Evolutionary conservation across 37 sponge, comb jelly and placozoan species (phyloP).

Genomic region (Cliona cf. orientalis): DNA sequence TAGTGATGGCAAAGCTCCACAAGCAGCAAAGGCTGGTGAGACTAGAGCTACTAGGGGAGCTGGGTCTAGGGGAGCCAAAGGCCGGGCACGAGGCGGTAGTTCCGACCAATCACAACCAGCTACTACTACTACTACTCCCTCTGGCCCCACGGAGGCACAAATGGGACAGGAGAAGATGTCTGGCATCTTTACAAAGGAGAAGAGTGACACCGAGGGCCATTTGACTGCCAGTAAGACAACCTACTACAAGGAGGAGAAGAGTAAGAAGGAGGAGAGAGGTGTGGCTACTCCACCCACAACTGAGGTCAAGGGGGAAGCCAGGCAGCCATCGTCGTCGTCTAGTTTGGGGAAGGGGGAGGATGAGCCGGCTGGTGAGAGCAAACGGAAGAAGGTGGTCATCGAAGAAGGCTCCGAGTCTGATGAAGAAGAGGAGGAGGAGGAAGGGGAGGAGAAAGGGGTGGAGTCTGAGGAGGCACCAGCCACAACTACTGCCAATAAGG

Average conservation of each 20-base stretch:
- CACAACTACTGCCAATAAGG: too few relatives aligned
- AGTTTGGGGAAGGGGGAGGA: neutral
- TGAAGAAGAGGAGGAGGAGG: slow-evolving; percentile 4
- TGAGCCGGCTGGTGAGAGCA: neutral
- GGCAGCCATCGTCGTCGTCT: neutral
- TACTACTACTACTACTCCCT: too few relatives aligned
- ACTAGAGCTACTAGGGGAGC: too few relatives aligned
- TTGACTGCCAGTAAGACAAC: slow-evolving; percentile 7
- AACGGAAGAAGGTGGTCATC: neutral
- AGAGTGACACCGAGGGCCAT: too few relatives aligned
- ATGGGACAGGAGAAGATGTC: too few relatives aligned
- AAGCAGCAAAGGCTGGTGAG: too few relatives aligned
- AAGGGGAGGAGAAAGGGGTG: slow-evolving; percentile 2
- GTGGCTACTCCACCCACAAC: neutral
- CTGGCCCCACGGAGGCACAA: too few relatives aligned
- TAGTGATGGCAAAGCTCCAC: too few relatives aligned
- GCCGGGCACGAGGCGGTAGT: too few relatives aligned
- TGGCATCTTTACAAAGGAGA: too few relatives aligned
- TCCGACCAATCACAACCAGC: too few relatives aligned
- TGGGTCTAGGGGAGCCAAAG: too few relatives aligned
- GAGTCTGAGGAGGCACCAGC: slow-evolving; percentile 2
- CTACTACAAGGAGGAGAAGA: slow-evolving; percentile 8
- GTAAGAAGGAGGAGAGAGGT: neutral
- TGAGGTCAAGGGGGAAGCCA: neutral
- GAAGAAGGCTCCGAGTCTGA: neutral